Evolutionary conservation across 2,888 invertebrate species (phyloP).

Genomic region (Holacanthella duospinosa): DNA sequence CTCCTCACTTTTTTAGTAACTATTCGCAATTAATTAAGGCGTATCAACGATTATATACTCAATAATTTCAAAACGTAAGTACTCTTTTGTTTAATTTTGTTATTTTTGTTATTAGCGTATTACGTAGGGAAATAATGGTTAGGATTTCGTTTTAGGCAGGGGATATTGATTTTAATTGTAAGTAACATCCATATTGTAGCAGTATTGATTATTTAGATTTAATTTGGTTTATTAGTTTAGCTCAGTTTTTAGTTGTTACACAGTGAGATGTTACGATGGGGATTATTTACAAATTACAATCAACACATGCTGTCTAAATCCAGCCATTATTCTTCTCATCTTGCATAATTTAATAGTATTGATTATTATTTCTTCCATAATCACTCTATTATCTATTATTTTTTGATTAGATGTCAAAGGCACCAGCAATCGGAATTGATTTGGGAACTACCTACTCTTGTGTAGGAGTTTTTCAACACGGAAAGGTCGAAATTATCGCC

Average conservation of each 20-base stretch:
- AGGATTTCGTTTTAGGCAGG: not conserved
- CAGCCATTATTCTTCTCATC: too few relatives aligned
- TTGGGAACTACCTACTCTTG: conserved; percentile 79
- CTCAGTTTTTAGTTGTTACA: too few relatives aligned
- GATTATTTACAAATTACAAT: too few relatives aligned
- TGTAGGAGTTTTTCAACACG: conserved; percentile 69
- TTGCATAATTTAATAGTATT: not conserved
- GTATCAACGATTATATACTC: not conserved
- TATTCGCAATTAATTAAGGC: too few relatives aligned
- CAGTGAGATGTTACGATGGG: too few relatives aligned
- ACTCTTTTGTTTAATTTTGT: not conserved
- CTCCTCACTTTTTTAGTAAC: not conserved
- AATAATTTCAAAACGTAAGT: not conserved
- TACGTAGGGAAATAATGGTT: not conserved
- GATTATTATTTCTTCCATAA: not conserved
- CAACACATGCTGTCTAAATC: too few relatives aligned
- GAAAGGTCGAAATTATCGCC: conserved; percentile 72
- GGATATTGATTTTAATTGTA: not conserved
- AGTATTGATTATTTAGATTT: too few relatives aligned
- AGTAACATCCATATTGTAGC: not conserved
- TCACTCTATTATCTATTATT: too few relatives aligned
- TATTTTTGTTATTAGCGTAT: not conserved
- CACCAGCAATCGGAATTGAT: conserved; percentile 68
- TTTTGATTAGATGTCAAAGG: conserved; percentile 5
- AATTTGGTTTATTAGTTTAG: too few relatives aligned